phyloP scores from a whole-genome alignment of 2,113 vertebrate genomes.

The Mus spicilegus region DNA sequence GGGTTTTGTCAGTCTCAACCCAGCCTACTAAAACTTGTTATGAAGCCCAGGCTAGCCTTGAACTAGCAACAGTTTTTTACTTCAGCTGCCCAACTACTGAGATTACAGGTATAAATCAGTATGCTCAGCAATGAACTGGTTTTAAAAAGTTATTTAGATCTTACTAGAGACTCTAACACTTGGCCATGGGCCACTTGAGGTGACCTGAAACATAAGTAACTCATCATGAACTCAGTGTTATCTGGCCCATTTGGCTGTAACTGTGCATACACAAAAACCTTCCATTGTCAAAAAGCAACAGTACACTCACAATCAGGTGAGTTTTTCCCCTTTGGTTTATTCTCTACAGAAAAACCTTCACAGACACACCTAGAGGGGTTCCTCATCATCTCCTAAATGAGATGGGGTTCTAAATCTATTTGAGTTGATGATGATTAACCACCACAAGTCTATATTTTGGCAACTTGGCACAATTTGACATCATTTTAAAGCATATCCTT shows the following conservation, averaged over 20 bases:
- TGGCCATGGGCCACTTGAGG: not conserved
- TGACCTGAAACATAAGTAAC: not conserved
- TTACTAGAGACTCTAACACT: not conserved
- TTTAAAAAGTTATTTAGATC: not conserved
- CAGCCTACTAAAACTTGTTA: not conserved
- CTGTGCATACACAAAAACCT: not conserved
- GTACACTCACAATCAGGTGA: not conserved
- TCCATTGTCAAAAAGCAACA: not conserved
- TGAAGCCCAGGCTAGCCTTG: not conserved
- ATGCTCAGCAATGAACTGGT: not conserved
- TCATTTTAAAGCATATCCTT: not conserved
- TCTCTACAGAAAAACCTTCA: not conserved
- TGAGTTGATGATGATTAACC: not conserved
- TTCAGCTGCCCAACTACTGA: not conserved
- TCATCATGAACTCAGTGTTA: not conserved
- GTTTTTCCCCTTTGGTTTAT: not conserved
- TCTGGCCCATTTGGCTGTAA: not conserved
- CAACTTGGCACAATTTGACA: not conserved
- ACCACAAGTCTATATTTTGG: not conserved
- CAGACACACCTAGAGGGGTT: not conserved
- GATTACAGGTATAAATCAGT: not conserved
- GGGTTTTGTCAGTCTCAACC: not conserved
- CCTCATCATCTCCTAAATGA: not conserved
- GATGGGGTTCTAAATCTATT: not conserved
- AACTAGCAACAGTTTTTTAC: not conserved